Evolutionary conservation across 1,140 invertebrate species (phyloP).

Genomic region (Formica exsecta): DNA sequence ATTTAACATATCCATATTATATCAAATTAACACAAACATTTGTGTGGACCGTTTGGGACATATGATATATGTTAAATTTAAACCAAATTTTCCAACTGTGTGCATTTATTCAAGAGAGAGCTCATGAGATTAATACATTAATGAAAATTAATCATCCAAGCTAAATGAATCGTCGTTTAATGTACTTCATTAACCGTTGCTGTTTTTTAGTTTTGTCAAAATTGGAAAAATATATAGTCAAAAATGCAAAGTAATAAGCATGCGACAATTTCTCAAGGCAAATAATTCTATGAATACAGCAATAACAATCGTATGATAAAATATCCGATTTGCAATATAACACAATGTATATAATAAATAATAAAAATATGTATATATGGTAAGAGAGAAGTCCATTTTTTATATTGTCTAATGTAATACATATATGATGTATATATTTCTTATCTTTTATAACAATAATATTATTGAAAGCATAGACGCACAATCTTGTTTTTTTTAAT

Average conservation of each 20-base stretch:
- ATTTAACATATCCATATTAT: too few species aligned
- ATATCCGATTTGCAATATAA: background rate
- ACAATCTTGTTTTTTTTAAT: background rate
- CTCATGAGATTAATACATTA: slow-evolving; percentile 21
- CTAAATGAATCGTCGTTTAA: slow-evolving; percentile 18
- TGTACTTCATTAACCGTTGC: slow-evolving; percentile 31
- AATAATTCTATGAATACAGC: background rate
- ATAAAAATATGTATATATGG: background rate
- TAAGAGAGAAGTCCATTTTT: background rate
- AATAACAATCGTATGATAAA: background rate
- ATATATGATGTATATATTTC: background rate
- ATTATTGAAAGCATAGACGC: background rate
- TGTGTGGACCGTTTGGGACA: too few species aligned
- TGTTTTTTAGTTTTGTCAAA: slow-evolving; percentile 30
- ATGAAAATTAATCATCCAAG: slow-evolving; percentile 6
- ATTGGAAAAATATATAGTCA: background rate
- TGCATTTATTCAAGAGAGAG: background rate
- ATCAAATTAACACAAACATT: too few species aligned
- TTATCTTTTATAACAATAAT: background rate
- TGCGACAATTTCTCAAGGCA: background rate
- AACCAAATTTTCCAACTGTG: too few species aligned
- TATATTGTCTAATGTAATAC: background rate
- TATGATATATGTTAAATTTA: too few species aligned
- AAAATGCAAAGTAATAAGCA: background rate
- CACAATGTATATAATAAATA: background rate